These are phyloP conservation scores for Teleiodes luculella DNA, from an alignment of 2,888 invertebrate species.

Conservation along the genomic window DNA sequence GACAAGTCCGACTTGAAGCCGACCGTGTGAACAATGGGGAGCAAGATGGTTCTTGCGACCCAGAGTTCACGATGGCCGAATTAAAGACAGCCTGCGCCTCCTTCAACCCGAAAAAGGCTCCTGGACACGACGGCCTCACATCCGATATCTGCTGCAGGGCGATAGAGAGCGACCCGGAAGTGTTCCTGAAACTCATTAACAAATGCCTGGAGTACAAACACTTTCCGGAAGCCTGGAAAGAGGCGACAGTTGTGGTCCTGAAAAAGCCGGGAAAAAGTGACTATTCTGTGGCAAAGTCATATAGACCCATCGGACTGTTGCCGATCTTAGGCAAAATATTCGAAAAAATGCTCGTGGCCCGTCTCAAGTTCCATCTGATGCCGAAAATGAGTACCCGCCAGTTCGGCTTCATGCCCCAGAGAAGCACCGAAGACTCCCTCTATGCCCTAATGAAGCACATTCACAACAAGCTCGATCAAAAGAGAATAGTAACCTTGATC, in stretches of 20 bases:
- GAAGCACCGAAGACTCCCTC: background rate
- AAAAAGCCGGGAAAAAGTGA: background rate
- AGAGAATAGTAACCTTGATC: background rate
- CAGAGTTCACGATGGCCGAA: too few relatives aligned
- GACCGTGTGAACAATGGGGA: background rate
- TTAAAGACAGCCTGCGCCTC: too few relatives aligned
- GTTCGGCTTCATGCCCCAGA: conserved; percentile 23
- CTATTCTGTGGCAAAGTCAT: conserved; percentile 14
- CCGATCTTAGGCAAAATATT: conserved; percentile 2
- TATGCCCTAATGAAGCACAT: background rate
- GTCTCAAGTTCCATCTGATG: conserved; percentile 16
- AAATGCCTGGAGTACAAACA: background rate
- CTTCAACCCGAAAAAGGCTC: conserved; percentile 19
- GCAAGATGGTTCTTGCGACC: background rate
- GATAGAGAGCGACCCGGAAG: background rate
- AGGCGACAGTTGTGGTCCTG: too few relatives aligned
- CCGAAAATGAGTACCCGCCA: conserved; percentile 25
- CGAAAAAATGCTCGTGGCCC: background rate
- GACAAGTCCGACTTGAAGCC: too few relatives aligned
- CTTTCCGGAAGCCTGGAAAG: background rate
- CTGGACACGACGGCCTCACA: conserved; percentile 15
- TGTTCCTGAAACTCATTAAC: background rate
- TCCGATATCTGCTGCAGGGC: conserved; percentile 11
- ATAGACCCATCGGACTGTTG: conserved; percentile 10
- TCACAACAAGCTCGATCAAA: background rate